Evolutionary conservation across 2,888 invertebrate genomes (phyloP).

Genomic region (Spodoptera littoralis): DNA sequence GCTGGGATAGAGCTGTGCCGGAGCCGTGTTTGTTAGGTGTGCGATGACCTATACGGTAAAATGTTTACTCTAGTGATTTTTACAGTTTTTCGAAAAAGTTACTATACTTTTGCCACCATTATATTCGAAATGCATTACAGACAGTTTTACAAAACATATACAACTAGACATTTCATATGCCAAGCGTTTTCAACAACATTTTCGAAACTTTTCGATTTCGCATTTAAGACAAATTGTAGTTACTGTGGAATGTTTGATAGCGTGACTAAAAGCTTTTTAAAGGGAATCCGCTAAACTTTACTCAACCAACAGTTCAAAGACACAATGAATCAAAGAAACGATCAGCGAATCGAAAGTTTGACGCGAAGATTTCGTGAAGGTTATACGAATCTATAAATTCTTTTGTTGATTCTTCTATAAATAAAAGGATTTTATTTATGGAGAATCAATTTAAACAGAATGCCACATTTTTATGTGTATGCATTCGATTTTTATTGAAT

Average conservation of each 20-base stretch:
- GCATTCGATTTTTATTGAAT: no score
- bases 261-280: conserved; percentile 52
- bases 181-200: not conserved
- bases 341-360: conserved; percentile 35
- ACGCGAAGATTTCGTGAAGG: conserved; percentile 18
- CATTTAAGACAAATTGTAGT: conserved; percentile 10
- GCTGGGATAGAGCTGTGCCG: no score
- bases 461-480: no score
- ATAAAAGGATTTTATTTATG: not conserved
- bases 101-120: no score
- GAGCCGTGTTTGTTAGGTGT: no score
- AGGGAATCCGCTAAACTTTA: conserved; percentile 33
- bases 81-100: no score
- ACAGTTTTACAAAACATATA: not conserved
- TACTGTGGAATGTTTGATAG: conserved; percentile 36
- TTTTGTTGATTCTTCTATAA: not conserved
- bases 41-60: no score
- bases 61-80: no score
- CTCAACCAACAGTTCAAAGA: conserved; percentile 35
- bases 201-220: conserved; percentile 19
- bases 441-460: not conserved
- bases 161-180: conserved; percentile 9
- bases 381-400: not conserved
- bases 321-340: conserved; percentile 43
- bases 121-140: not conserved